Percentiles rank a stretch among this genome's conserved stretches.
These are phyloP conservation scores for Microtus pennsylvanicus DNA, from an alignment of 2,113 vertebrate genomes.

Conservation along the genomic window DNA sequence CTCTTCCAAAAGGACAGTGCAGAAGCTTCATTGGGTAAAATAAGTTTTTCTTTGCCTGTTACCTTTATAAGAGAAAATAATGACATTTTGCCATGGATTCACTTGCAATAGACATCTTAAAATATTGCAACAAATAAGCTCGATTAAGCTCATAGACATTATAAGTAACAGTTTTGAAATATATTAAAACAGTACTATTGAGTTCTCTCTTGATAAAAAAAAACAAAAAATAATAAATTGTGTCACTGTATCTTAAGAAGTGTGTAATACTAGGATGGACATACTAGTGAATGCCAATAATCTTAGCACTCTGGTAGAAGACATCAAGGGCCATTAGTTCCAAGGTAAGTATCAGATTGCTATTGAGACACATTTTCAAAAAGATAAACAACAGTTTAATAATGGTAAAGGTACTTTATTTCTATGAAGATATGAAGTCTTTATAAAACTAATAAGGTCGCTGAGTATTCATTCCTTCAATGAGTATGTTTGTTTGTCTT, in stretches of 20 bases:
- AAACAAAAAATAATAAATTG: background rate
- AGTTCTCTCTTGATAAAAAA: background rate
- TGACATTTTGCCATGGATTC: background rate
- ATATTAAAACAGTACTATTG: background rate
- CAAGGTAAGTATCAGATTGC: background rate
- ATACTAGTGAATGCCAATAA: background rate
- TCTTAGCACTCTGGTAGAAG: background rate
- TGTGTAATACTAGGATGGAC: background rate
- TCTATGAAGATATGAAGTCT: background rate
- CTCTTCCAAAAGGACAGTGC: conserved; percentile 21
- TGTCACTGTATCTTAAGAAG: background rate
- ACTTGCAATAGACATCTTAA: conserved; percentile 57
- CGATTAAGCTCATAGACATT: background rate
- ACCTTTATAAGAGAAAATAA: background rate
- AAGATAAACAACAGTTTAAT: background rate
- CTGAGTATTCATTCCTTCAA: background rate
- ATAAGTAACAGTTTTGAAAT: background rate
- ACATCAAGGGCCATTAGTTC: no score
- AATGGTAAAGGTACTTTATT: background rate
- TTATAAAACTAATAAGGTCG: background rate
- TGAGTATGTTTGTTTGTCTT: background rate
- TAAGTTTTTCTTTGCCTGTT: conserved; percentile 32
- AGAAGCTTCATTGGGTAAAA: conserved; percentile 67
- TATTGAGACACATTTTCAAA: background rate
- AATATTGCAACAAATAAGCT: conserved; percentile 52